Percentiles rank a stretch among this genome's conserved stretches.
phyloP scores from a whole-genome alignment of 2,113 vertebrate genomes.

The Pachyramphus minor region DNA sequence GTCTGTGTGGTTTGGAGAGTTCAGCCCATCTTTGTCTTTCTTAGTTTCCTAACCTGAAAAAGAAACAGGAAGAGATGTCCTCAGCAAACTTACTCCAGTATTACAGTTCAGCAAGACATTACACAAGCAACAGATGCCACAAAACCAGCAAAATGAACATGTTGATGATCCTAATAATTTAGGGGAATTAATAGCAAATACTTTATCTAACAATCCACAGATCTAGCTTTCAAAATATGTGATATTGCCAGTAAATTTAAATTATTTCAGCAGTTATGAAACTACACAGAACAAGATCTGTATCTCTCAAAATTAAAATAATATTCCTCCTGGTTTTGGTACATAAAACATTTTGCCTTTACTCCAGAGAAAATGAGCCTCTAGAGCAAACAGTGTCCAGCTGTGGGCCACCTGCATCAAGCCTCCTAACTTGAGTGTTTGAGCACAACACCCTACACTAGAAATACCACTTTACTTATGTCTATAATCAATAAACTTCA shows the following conservation, averaged over 20 bases:
- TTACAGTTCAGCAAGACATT: not conserved
- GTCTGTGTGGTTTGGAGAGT: not conserved
- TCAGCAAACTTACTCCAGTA: not conserved
- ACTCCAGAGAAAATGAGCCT: not conserved
- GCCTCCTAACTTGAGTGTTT: not conserved
- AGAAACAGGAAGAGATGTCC: not conserved
- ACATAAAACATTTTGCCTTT: not conserved
- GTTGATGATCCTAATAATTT: not conserved
- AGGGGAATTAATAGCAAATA: not conserved
- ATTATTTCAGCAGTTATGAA: not conserved
- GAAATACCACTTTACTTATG: not conserved
- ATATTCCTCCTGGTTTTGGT: not conserved
- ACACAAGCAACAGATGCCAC: not conserved
- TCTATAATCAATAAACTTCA: not conserved
- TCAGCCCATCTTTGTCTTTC: not conserved
- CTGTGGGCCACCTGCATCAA: not conserved
- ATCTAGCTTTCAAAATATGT: not conserved
- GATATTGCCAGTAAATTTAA: not conserved
- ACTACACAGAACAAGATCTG: not conserved
- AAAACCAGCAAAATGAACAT: not conserved
- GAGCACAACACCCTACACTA: not conserved
- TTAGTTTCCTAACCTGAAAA: not conserved
- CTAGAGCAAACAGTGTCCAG: not conserved
- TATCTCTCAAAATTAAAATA: not conserved
- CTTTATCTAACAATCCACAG: not conserved